phyloP scores from a whole-genome alignment of 2,888 invertebrate species.

The Pristionchus japonicus region DNA sequence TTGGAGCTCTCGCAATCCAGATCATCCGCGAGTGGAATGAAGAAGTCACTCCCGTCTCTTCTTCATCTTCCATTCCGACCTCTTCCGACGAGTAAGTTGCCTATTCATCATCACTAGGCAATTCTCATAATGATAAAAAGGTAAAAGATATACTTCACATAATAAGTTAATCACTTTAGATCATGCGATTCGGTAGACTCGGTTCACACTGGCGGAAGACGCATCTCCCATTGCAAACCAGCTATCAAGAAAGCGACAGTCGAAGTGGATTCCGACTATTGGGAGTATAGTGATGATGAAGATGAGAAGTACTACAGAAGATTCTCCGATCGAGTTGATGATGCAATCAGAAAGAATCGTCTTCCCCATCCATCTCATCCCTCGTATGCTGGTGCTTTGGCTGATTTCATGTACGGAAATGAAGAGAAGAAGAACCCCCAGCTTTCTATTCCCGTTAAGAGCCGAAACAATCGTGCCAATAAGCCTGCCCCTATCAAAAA shows the following conservation, averaged over 20 bases:
- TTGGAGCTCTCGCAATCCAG: neutral
- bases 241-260: neutral
- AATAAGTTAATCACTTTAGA: neutral
- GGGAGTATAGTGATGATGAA: neutral
- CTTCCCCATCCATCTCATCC: neutral
- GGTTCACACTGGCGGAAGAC: neutral
- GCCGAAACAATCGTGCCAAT: neutral
- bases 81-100: neutral
- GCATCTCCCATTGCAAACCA: neutral
- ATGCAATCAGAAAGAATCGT: neutral
- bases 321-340: neutral
- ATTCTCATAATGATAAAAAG: neutral
- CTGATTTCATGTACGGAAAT: neutral
- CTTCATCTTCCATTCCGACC: neutral
- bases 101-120: neutral
- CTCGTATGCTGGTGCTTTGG: neutral
- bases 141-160: neutral
- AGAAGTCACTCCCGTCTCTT: neutral
- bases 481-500: neutral
- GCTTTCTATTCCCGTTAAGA: neutral
- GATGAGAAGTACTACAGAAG: neutral
- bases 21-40: neutral
- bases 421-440: neutral
- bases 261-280: neutral
- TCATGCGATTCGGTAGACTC: neutral